Base-by-base conservation (phyloP, 35 echinoderm and acorn worm genomes). In the Apostichopus japonicus region DNA sequence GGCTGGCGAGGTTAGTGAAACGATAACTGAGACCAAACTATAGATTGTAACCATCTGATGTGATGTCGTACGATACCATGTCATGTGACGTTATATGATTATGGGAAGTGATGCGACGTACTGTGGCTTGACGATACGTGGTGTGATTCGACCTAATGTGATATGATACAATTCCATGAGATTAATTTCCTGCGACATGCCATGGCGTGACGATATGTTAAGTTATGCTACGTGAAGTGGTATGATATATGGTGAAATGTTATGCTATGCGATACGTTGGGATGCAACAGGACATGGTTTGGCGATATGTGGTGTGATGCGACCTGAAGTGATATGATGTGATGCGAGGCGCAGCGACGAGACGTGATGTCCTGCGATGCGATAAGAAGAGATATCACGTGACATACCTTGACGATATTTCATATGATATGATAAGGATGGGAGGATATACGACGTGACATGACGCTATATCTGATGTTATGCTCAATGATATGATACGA, bases 1-100 rank as follows among this genome's bases (percentile, higher is more conserved):
- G 22, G 77, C 88, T 61, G 77, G 92, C 53, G 93, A 96, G 23
- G 95, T 96, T 84, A 96, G 92, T 96, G 14, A 24, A 6, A 67
- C 19, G 63, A 67, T 5, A 67, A 67, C 63, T 15, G 33, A 44
- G 33, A 44, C 33, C 2, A 44, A 44, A 44, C 33, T 44, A 44
- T 44, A 44, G 33, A 44, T 44, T 65, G 62, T 1, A 13, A 65
- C 62, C 9, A 65, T 65, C 9, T 65, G 16, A 65, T 17, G 16
- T 65, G 62, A 17, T 65, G 62, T 65, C 10, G 8, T 17, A 65
- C 16, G 62, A 65, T 65, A 65, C 62, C 9, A 65, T 65, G 16
- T 65, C 62, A 65, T 65, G 62, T 13, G 9, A 65, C 62, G 16
- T 6, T 65, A 65, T 65, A 5, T 13, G 10, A 65, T 65, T 10